phyloP scores from a whole-genome alignment of 1,140 invertebrate genomes.

The Pseudomyrmex gracilis region DNA sequence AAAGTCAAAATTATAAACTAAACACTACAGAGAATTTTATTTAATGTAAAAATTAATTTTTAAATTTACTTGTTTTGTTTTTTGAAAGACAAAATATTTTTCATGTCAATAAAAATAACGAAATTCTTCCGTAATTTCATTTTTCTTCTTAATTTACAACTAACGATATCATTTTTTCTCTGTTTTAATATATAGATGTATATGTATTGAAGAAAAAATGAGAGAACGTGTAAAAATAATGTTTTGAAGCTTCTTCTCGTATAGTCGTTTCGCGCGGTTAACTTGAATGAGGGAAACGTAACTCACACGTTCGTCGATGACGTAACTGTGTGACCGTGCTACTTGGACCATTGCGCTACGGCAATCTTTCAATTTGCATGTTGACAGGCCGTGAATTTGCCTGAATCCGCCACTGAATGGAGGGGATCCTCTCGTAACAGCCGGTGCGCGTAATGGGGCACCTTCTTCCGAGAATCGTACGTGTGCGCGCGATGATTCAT shows the following conservation, averaged over 20 bases:
- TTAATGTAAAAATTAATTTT: no score
- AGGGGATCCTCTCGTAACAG: not conserved
- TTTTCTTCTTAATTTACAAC: not conserved
- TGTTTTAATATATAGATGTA: not conserved
- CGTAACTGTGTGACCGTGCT: constrained; percentile 50
- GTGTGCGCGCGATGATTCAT: constrained; percentile 36
- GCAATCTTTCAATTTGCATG: constrained; percentile 44
- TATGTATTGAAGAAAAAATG: not conserved
- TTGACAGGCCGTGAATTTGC: constrained; percentile 40
- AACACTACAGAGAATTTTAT: no score
- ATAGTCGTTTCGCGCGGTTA: not conserved
- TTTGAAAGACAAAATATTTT: not conserved
- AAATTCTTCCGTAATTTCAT: not conserved
- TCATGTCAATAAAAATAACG: not conserved
- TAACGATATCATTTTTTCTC: not conserved
- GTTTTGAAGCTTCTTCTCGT: not conserved
- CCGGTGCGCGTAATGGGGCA: constrained; percentile 20
- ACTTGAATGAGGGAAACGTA: constrained; percentile 4
- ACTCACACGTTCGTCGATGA: constrained; percentile 55
- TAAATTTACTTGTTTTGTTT: no score
- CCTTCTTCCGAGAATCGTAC: constrained; percentile 30
- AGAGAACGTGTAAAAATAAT: not conserved
- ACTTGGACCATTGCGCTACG: not conserved
- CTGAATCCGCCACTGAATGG: constrained; percentile 12
- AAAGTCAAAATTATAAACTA: no score